Base-by-base conservation (phyloP, 2,797 vertebrate genomes). In the Alca torda region DNA sequence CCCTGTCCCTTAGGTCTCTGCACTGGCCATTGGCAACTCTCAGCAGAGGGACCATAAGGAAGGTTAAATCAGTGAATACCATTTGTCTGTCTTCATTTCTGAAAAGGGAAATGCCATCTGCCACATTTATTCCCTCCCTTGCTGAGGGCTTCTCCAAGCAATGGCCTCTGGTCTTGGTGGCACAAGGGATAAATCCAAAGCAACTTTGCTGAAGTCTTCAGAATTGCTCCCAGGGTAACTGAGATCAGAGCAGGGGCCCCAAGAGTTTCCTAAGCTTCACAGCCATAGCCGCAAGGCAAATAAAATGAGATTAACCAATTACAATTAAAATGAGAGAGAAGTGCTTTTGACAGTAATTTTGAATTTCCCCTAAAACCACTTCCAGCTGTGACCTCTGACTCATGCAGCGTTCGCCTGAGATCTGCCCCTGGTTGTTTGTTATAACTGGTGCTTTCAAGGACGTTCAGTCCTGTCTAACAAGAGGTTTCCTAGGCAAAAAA, bases 351-450 rank as follows among this genome's bases (percentile, higher is more conserved):
- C 96, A 94, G 95, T 97, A 96, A 93, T 97, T 95, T 96, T 84
- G 93, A 95, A 94, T 97, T 97, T 97, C 97, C 96, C 91, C 48
- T 93, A 93, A 94, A 97, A 97, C 88, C 61, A 85, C 94, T 98
- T 97, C 97, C 98, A 98, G 97, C 97, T 98, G 97, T 95, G 96
- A 95, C 96, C 97, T 93, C 93, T 80, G 94, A 93, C 96, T 95
- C 3, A 46, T 0, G 2, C 83, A 67, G 90, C 6, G 0, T 31
- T 82, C 11, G 80, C 86, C 77, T 53, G 89, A 87, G 51, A 20
- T 60, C 72, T 94, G 90, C 60, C 81, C 41, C 69, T 84, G 86
- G 82, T 87, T 94, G 81, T 81, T 96, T 96, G 92, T 96, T 90
- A 50, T 23, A 83, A 94, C 83, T 94, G 90, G 48, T 69, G 90